A percentile compares a stretch with the other conserved stretches of the same genome.
Evolutionary conservation across 1,140 invertebrate genomes (phyloP).

Genomic region (Musca vetustissima): DNA sequence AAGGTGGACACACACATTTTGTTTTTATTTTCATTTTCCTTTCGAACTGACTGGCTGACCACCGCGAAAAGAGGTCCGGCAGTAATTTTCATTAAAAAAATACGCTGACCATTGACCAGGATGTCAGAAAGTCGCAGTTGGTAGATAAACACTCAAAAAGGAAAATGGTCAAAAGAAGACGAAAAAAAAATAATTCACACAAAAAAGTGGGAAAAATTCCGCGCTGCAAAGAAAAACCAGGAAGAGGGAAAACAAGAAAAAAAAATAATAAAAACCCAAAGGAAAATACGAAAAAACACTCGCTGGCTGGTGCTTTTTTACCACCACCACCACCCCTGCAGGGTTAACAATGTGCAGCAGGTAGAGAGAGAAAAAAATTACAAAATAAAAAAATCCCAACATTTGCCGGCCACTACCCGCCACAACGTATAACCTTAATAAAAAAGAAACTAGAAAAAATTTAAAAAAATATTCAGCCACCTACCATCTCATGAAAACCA

Average conservation of each 20-base stretch:
- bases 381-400: no score
- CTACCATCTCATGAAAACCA: background rate
- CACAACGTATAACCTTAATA: background rate
- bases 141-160: background rate
- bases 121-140: conserved; percentile 20
- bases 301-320: no score
- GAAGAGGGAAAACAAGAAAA: background rate
- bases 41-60: no score
- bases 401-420: no score
- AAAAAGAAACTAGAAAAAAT: conserved; percentile 24
- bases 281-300: background rate
- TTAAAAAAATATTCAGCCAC: conserved; percentile 2
- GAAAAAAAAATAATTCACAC: conserved; percentile 1
- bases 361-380: no score
- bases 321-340: background rate
- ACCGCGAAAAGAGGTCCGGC: no score
- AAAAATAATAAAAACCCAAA: background rate
- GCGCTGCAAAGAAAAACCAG: background rate
- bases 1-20: no score
- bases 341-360: background rate
- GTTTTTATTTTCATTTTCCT: no score
- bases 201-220: background rate
- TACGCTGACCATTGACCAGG: conserved; percentile 18
- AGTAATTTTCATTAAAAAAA: conserved; percentile 17
- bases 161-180: background rate